Evolutionary conservation across 2,113 vertebrate species (phyloP), one percentile per base, ranked within the genome.

Genomic region (Mesocricetus auratus): DNA sequence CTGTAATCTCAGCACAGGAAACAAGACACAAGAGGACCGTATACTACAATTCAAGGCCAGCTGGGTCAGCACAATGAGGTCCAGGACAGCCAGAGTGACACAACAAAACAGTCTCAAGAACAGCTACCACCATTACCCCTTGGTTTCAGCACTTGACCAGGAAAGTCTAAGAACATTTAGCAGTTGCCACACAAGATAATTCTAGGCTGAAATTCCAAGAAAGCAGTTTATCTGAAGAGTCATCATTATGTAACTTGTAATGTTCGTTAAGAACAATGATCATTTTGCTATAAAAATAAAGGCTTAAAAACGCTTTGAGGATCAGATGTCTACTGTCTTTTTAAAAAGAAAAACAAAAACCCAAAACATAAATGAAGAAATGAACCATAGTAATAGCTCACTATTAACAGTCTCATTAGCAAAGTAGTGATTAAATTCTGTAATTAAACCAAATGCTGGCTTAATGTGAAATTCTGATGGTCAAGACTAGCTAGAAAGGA

Each of bases 1-100:
- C 75, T 77, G 75, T 77, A 29, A 93, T 45, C 29, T 94, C 58
- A 96, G 90, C 58, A 85, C 64, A 21, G 69, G 36, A 36, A 22
- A 69, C 33, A 13, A n/a, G 33, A n/a, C 68, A 71, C 68, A 71
- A 71, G 36, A n/a, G 68, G 36, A 71, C n/a, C 68, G n/a, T 17
- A 8, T 19, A 71, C 36, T 19, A 17, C n/a, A 36, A 71, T n/a
- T n/a, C 68, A 69, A 69, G 66, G 66, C 15, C 33, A 69, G 66
- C 5, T 1, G 6, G 66, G 33, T 36, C 33, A 69, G 36, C 6
- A 69, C 33, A n/a, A n/a, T 71, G 68, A 71, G 36, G 68, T n/a
- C 36, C 68, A n/a, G 7, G 36, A 71, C 68, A 71, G 33, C 17
- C 17, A 69, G 31, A 33, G 68, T 69, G 36, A 69, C 2, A 36